These are phyloP conservation scores for Drosophila orosa DNA, from an alignment of 1,140 invertebrate genomes.

Conservation along the genomic window DNA sequence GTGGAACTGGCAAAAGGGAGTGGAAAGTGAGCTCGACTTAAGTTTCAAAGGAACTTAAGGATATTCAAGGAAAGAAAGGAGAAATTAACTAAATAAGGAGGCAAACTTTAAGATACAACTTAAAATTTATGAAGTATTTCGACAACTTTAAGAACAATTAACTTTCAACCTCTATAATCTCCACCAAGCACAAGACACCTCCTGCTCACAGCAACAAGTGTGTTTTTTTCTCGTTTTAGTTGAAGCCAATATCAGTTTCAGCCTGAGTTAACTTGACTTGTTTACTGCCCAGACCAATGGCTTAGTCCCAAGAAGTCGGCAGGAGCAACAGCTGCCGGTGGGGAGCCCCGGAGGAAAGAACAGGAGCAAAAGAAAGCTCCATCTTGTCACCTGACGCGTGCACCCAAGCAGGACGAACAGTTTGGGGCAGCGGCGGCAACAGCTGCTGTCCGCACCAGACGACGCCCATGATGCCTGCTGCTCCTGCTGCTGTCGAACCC, in stretches of 20 bases:
- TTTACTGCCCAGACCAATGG: conserved; percentile 42
- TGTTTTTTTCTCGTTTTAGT: not conserved
- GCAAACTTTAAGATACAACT: not conserved
- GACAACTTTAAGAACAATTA: not conserved
- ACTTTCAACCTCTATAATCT: not conserved
- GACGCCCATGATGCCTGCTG: conserved; percentile 6
- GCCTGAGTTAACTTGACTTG: conserved; percentile 51
- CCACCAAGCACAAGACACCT: not conserved
- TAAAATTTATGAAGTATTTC: not conserved
- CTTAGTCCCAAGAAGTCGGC: conserved; percentile 51
- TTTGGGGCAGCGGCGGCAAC: conserved; percentile 33
- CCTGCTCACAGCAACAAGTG: conserved; percentile 7
- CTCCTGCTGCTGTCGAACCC: not conserved
- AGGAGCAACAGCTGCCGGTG: conserved; percentile 70
- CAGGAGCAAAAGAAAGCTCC: conserved; percentile 37
- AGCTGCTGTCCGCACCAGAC: conserved; percentile 62
- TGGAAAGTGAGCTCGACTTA: conserved; percentile 6
- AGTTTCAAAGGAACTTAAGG: conserved; percentile 7
- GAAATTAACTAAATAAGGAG: not conserved
- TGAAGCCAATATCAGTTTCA: conserved; percentile 46
- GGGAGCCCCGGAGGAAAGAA: conserved; percentile 12
- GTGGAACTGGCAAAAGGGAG: conserved; percentile 9
- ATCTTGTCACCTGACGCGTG: conserved; percentile 79
- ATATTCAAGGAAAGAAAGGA: not conserved
- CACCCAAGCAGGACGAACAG: conserved; percentile 54